Percentiles rank a stretch among this genome's conserved stretches.
Evolutionary conservation across 2,113 vertebrate genomes (phyloP).

Genomic region (Microcebus tavaratra): DNA sequence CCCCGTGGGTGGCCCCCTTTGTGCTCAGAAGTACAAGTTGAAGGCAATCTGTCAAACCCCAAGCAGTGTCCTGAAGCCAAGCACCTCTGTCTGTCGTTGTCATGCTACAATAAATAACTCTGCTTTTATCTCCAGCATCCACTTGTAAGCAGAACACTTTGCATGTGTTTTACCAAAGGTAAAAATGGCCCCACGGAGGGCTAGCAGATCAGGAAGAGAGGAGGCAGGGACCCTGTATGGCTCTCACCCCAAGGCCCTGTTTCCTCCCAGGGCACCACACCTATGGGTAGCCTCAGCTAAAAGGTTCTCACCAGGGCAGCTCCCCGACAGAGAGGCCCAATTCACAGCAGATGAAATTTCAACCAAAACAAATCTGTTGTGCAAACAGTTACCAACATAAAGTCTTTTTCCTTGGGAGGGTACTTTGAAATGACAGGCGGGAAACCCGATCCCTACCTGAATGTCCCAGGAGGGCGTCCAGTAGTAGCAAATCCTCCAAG

Average conservation of each 20-base stretch:
- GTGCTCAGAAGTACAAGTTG: not conserved
- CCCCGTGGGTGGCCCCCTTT: no score
- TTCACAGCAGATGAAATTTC: not conserved
- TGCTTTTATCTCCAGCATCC: not conserved
- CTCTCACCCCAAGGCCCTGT: no score
- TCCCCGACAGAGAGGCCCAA: not conserved
- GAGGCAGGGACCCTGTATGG: not conserved
- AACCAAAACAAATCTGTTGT: not conserved
- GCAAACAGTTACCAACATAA: not conserved
- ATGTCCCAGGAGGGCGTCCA: not conserved
- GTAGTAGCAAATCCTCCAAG: slow-evolving; percentile 47
- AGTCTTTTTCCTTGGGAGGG: not conserved
- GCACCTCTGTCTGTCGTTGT: no score
- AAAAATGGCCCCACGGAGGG: not conserved
- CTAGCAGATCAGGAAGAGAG: not conserved
- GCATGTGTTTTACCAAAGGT: not conserved
- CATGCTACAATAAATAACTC: not conserved
- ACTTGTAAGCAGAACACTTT: not conserved
- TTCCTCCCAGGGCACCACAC: not conserved
- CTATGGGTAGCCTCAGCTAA: not conserved
- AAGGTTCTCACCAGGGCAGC: not conserved
- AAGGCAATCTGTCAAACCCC: not conserved
- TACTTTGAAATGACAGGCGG: not conserved
- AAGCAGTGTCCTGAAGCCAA: not conserved
- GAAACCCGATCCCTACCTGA: not conserved